Conservation (phyloP, 1,140 invertebrate species). For the Hycleus cichorii region DNA sequence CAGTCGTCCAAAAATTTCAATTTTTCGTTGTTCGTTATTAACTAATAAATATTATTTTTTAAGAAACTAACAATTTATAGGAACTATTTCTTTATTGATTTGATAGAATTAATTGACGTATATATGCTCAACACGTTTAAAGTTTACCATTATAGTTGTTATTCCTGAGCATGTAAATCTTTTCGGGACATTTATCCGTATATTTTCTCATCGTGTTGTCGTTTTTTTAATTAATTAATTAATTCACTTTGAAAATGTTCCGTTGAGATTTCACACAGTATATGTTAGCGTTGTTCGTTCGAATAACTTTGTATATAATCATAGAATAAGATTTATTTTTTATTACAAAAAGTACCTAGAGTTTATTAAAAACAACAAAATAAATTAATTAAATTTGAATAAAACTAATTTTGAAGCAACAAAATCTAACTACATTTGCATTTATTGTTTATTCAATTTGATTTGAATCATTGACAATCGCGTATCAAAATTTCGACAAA, state of each 20-base stretch:
- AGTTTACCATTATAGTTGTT: constrained; percentile 14
- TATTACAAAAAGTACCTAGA: constrained; percentile 12
- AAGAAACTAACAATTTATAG: no score
- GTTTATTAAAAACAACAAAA: background rate
- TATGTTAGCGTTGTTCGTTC: constrained; percentile 9
- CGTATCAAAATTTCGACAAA: background rate
- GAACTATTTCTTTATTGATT: no score
- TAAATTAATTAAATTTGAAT: constrained; percentile 3
- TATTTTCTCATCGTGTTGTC: no score
- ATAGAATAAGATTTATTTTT: constrained; percentile 15
- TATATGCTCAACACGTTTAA: constrained; percentile 9
- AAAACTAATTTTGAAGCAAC: constrained; percentile 5
- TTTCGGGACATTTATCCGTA: no score
- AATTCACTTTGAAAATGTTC: no score
- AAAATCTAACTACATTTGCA: background rate
- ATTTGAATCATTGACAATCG: constrained; percentile 8
- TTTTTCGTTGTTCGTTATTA: no score
- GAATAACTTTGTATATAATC: constrained; percentile 14
- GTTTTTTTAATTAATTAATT: no score
- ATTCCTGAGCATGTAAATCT: background rate
- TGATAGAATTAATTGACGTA: no score
- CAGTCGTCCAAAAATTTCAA: no score
- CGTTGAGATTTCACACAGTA: no score
- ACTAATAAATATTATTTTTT: no score
- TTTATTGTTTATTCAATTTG: background rate